Evolutionary conservation across 2,113 vertebrate genomes (phyloP).

Genomic region (Pontoporia blainvillei): DNA sequence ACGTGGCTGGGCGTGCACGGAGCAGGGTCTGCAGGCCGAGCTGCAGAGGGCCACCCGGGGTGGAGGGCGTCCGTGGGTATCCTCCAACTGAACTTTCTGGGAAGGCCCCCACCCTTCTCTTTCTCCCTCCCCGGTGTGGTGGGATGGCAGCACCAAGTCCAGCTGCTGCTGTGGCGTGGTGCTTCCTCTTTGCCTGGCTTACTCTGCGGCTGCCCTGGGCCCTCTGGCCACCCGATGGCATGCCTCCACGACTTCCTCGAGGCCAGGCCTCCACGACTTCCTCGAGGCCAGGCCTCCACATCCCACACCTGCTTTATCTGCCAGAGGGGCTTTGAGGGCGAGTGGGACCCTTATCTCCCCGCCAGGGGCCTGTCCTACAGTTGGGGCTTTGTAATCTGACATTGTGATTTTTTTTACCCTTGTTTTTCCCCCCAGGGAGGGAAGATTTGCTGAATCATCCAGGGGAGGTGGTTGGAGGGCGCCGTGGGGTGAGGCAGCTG

Average conservation of each 20-base stretch:
- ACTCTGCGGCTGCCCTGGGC: not conserved
- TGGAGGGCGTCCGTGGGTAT: not conserved
- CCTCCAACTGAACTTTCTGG: constrained; percentile 26
- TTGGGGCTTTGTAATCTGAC: constrained; percentile 81
- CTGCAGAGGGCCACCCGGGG: not conserved
- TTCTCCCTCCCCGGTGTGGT: not conserved
- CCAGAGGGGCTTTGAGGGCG: not conserved
- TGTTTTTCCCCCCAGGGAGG: constrained; percentile 67
- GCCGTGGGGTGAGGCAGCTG: constrained; percentile 73
- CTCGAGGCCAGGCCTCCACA: not conserved
- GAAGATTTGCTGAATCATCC: constrained; percentile 85
- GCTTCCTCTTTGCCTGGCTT: constrained; percentile 58
- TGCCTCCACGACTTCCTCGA: not conserved
- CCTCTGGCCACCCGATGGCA: not conserved
- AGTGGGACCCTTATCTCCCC: constrained; percentile 62
- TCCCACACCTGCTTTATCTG: constrained; percentile 30
- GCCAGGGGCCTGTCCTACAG: constrained; percentile 43
- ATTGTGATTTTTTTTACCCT: constrained; percentile 81
- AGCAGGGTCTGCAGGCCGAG: not conserved
- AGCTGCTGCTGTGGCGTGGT: rapidly evolving
- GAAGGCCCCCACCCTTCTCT: constrained; percentile 39
- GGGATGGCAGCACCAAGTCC: not conserved
- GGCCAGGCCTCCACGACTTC: not conserved
- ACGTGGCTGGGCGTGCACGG: no score
- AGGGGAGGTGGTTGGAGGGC: constrained; percentile 70